Evolutionary conservation across 2,797 vertebrate species (phyloP).

Genomic region (Oreonectes daqikongensis): DNA sequence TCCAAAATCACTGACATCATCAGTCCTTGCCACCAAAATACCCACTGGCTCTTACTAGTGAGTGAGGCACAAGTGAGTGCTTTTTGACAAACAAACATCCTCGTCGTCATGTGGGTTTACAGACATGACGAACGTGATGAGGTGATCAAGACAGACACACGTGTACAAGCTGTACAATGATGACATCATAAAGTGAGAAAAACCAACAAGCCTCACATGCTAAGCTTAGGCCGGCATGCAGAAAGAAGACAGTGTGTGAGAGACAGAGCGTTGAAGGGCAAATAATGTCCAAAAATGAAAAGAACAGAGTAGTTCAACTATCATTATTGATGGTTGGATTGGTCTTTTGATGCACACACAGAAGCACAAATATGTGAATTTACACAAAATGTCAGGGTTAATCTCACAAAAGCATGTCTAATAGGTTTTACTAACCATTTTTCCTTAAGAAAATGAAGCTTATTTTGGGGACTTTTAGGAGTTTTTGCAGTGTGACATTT

Average conservation of each 20-base stretch:
- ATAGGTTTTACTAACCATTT: neutral
- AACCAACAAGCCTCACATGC: conserved; percentile 34
- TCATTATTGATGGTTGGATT: conserved; percentile 25
- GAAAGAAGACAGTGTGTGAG: conserved; percentile 56
- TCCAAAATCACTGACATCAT: conserved; percentile 34
- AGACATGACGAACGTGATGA: conserved; percentile 47
- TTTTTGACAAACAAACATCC: conserved; percentile 16
- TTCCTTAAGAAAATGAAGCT: neutral
- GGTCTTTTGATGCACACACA: conserved; percentile 10
- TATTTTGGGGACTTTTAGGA: too few relatives aligned
- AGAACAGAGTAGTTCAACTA: neutral
- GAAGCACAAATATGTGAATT: neutral
- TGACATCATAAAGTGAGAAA: conserved; percentile 65
- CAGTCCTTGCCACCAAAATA: conserved; percentile 35
- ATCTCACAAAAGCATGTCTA: neutral
- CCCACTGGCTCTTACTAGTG: conserved; percentile 1
- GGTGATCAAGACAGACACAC: conserved; percentile 34
- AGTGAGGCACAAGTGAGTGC: conserved; percentile 25
- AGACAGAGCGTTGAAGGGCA: conserved; percentile 59
- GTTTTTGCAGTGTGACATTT: too few relatives aligned
- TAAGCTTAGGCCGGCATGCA: conserved; percentile 70
- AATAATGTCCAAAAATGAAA: conserved; percentile 48
- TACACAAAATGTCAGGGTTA: neutral
- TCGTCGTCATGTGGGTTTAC: conserved; percentile 11
- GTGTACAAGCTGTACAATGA: conserved; percentile 53